These are phyloP conservation scores for Holacanthella duospinosa DNA, from an alignment of 2,888 invertebrate genomes.

Conservation along the genomic window DNA sequence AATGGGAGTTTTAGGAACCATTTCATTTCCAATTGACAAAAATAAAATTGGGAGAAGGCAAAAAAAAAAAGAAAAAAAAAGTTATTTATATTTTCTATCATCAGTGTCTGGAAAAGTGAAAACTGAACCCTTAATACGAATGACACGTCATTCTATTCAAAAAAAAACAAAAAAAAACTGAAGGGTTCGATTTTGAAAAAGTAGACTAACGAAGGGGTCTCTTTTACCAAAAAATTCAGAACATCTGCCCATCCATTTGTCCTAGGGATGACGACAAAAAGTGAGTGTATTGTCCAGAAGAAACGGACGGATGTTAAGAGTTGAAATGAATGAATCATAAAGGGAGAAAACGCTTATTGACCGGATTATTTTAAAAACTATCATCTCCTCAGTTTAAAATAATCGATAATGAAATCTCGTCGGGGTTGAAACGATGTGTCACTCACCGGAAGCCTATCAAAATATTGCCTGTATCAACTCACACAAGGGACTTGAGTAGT, in stretches of 20 bases:
- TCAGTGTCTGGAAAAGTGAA: background rate
- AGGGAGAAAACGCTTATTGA: background rate
- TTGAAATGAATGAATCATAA: background rate
- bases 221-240: background rate
- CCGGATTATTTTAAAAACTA: background rate
- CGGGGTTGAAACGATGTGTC: too few species aligned
- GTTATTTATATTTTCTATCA: background rate
- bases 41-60: background rate
- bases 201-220: background rate
- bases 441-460: background rate
- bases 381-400: background rate
- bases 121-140: background rate
- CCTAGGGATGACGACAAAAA: background rate
- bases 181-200: background rate
- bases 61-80: too few species aligned
- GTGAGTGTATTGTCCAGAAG: background rate
- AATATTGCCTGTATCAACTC: too few species aligned
- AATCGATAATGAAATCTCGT: background rate
- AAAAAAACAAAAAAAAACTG: too few species aligned
- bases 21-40: background rate
- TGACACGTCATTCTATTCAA: background rate
- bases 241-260: background rate
- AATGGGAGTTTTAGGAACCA: too few species aligned
- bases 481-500: too few species aligned
- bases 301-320: background rate